Evolutionary conservation across 1,140 invertebrate species (phyloP).

Genomic region (Teleopsis dalmanni): DNA sequence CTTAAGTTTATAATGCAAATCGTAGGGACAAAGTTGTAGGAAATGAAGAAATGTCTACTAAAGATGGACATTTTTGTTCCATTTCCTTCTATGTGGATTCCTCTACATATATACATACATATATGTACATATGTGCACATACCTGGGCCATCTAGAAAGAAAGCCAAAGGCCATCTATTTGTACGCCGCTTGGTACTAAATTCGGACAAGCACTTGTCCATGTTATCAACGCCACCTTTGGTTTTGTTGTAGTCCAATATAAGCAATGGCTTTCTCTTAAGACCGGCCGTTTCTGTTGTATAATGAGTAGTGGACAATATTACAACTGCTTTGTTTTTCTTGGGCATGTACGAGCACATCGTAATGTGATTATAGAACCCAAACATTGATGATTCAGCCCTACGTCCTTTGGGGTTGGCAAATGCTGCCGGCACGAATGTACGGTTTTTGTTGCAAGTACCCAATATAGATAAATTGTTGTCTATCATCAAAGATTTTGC

Average conservation of each 20-base stretch:
- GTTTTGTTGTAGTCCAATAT: constrained; percentile 40
- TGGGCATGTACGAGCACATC: constrained; percentile 19
- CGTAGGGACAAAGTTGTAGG: no score
- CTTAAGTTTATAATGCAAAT: no score
- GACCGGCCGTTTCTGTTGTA: constrained; percentile 5
- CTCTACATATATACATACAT: no score
- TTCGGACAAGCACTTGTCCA: constrained; percentile 37
- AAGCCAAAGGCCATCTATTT: constrained; percentile 27
- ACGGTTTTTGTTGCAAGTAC: constrained; percentile 37
- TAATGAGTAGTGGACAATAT: constrained; percentile 24
- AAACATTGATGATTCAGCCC: constrained; percentile 17
- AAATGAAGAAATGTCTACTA: no score
- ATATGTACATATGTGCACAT: no score
- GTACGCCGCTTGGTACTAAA: constrained; percentile 21
- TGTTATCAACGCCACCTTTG: constrained; percentile 45
- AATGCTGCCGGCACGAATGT: constrained; percentile 1
- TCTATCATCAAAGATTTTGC: constrained; percentile 17
- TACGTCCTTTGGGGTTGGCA: background rate
- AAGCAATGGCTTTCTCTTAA: constrained; percentile 35
- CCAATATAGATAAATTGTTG: constrained; percentile 21
- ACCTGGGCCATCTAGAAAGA: no score
- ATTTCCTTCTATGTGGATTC: no score
- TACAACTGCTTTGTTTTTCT: constrained; percentile 22
- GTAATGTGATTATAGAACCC: constrained; percentile 17
- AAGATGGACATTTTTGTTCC: no score